Conservation (phyloP, 2,113 vertebrate species). For the Poeciliopsis turrubarensis region DNA sequence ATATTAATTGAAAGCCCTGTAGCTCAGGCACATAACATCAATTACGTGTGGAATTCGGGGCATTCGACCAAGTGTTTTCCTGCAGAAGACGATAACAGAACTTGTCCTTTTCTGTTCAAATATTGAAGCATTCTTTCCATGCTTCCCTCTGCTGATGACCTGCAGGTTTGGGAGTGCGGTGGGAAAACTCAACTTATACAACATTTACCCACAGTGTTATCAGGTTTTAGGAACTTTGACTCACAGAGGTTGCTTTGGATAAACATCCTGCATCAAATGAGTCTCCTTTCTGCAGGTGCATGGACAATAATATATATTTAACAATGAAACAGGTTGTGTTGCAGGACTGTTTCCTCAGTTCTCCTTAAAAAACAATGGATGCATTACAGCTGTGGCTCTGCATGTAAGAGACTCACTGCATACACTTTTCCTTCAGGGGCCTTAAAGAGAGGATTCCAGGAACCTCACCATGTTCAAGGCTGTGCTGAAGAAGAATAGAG, state of each 20-base stretch:
- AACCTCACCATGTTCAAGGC: slow-evolving; percentile 91
- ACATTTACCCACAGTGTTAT: slow-evolving; percentile 36
- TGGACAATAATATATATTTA: not conserved
- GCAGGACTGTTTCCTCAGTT: slow-evolving; percentile 1
- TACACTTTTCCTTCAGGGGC: slow-evolving; percentile 50
- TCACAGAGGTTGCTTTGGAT: slow-evolving; percentile 26
- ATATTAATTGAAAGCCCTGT: slow-evolving; percentile 47
- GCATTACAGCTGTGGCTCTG: not conserved
- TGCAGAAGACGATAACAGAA: slow-evolving; percentile 80
- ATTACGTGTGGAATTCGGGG: slow-evolving; percentile 86
- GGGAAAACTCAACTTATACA: slow-evolving; percentile 68
- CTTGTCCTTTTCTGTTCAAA: slow-evolving; percentile 78
- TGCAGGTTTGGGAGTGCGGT: slow-evolving; percentile 66
- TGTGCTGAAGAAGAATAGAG: slow-evolving; percentile 96
- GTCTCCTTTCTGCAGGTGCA: slow-evolving; percentile 30
- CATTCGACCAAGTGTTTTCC: slow-evolving; percentile 80
- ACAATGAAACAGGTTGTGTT: not conserved
- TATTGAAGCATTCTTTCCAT: slow-evolving; percentile 82
- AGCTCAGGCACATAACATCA: slow-evolving; percentile 81
- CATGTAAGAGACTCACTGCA: slow-evolving; percentile 7
- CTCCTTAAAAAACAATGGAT: slow-evolving; percentile 9
- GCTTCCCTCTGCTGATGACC: slow-evolving; percentile 64
- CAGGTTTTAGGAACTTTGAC: slow-evolving; percentile 46
- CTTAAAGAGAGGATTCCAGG: slow-evolving; percentile 53
- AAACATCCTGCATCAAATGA: not conserved